Evolutionary conservation across 2,888 invertebrate genomes (phyloP).

Genomic region (Callinectes sapidus): DNA sequence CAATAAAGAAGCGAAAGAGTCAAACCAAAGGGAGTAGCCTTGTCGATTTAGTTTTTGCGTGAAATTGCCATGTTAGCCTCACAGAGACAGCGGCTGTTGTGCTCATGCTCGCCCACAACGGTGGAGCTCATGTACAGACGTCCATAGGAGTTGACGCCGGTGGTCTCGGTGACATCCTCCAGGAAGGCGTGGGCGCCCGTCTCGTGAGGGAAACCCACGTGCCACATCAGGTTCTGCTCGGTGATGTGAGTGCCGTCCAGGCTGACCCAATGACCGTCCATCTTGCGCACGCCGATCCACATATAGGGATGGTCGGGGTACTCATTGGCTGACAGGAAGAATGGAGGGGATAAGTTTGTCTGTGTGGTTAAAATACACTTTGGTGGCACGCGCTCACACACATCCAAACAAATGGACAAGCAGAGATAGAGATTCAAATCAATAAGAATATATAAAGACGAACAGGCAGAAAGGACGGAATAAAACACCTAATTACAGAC

Average conservation of each 20-base stretch:
- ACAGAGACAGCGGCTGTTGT: conserved; percentile 46
- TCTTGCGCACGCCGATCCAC: conserved; percentile 50
- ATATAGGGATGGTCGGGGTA: conserved; percentile 33
- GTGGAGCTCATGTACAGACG: conserved; percentile 14
- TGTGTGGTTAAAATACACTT: no score
- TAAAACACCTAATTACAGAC: no score
- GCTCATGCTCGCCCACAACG: conserved; percentile 13
- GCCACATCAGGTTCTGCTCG: conserved; percentile 30
- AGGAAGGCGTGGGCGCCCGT: conserved; percentile 41
- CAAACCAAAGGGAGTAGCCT: no score
- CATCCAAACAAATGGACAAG: no score
- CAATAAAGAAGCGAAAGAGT: no score
- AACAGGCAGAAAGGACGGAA: no score
- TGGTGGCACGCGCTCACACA: no score
- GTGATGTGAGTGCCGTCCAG: background rate
- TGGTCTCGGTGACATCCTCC: background rate
- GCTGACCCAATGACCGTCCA: conserved; percentile 36
- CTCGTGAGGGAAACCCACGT: conserved; percentile 37
- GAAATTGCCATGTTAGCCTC: background rate
- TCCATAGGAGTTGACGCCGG: background rate
- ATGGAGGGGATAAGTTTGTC: no score
- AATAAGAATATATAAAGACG: no score
- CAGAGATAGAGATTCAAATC: no score
- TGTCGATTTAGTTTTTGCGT: no score
- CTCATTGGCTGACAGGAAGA: background rate